Conservation (phyloP, 2,113 vertebrate species). For the Myotis davidii region DNA sequence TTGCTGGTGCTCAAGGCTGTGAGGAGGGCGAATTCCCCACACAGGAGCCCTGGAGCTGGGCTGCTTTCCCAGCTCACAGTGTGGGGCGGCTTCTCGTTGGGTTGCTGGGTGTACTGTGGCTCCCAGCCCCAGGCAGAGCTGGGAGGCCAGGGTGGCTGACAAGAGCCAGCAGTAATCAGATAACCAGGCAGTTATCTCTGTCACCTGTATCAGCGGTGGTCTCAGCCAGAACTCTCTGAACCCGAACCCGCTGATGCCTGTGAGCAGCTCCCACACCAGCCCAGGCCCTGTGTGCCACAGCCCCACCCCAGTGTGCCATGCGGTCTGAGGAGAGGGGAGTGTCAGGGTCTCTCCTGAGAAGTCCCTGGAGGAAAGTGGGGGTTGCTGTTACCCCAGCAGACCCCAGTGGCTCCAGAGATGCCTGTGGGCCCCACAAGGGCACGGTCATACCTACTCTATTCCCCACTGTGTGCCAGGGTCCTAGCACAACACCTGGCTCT, state of each 20-base stretch:
- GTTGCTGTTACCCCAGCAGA: neutral
- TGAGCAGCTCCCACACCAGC: neutral
- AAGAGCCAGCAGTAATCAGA: neutral
- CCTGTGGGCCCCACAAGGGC: neutral
- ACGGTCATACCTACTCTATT: no score
- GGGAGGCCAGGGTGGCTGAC: neutral
- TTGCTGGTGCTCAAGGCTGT: fast-evolving
- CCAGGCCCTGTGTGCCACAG: neutral
- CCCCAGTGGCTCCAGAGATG: neutral
- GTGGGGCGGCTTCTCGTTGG: fast-evolving
- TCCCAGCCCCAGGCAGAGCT: neutral
- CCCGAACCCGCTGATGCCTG: neutral
- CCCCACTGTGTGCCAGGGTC: neutral
- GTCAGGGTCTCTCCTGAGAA: neutral
- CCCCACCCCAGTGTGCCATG: neutral
- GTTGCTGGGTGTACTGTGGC: neutral
- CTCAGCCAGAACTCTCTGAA: neutral
- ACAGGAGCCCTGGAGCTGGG: neutral
- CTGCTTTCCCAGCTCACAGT: neutral
- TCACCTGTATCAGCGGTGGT: neutral
- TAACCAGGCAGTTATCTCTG: neutral
- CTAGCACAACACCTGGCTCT: no score
- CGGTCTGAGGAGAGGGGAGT: neutral
- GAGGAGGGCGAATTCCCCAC: neutral
- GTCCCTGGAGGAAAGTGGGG: neutral